These are phyloP conservation scores for Lycopodina hypogea DNA, from an alignment of 37 sponge, comb jelly and placozoan genomes.

Conservation along the genomic window DNA sequence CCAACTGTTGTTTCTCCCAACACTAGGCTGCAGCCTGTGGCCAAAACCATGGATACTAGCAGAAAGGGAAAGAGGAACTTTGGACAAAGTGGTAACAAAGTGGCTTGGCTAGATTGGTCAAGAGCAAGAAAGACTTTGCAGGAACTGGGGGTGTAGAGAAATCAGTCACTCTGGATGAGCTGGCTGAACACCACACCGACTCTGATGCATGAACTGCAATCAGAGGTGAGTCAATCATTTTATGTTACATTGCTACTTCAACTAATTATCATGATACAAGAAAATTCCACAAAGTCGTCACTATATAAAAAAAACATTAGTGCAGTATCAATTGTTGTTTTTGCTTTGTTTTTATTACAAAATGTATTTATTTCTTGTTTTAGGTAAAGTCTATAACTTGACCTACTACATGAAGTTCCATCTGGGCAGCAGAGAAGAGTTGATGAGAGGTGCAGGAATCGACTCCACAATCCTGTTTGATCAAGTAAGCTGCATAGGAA, in stretches of 20 bases:
- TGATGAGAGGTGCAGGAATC: constrained; percentile 90
- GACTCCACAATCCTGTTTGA: constrained; percentile 91
- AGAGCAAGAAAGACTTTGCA: constrained; percentile 37
- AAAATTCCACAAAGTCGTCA: neutral
- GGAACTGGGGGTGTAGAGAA: constrained; percentile 39
- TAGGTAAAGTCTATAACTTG: constrained; percentile 92
- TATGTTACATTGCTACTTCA: neutral
- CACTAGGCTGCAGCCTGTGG: neutral
- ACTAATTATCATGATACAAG: too few relatives aligned
- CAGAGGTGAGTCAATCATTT: constrained; percentile 52
- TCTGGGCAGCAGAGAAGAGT: constrained; percentile 87
- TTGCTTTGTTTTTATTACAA: neutral
- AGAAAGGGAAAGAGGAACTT: constrained; percentile 26
- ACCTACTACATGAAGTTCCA: constrained; percentile 88
- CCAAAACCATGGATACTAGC: neutral
- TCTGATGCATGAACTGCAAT: constrained; percentile 92
- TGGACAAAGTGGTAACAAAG: constrained; percentile 77
- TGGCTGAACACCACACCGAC: constrained; percentile 67
- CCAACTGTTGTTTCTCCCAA: neutral
- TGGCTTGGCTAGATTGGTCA: constrained; percentile 86
- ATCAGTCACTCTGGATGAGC: constrained; percentile 67
- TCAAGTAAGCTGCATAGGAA: constrained; percentile 59
- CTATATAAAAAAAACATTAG: neutral
- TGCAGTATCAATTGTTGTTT: too few relatives aligned
- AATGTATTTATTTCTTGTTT: neutral